A percentile compares a stretch with the other conserved stretches of the same genome.
Evolutionary conservation across 2,113 vertebrate species (phyloP).

Genomic region (Oophaga pumilio): DNA sequence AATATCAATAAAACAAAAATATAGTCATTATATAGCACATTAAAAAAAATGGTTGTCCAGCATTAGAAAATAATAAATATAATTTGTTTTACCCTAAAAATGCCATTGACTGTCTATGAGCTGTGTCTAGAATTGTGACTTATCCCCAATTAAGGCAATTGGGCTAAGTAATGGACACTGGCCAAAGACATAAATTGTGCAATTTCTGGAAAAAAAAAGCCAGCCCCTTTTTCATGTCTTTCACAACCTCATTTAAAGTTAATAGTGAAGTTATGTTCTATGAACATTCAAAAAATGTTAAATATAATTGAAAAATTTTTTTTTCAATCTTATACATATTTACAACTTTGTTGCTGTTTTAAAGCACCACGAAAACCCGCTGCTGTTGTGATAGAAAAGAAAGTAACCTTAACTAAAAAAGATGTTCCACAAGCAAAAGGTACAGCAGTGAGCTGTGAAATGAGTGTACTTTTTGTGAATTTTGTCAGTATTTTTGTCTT

Average conservation of each 20-base stretch:
- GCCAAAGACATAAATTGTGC: neutral
- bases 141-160: neutral
- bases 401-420: slow-evolving; percentile 46
- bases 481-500: neutral
- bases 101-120: neutral
- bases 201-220: neutral
- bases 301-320: no score
- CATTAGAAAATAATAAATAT: neutral
- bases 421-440: slow-evolving; percentile 43
- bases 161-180: neutral
- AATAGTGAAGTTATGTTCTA: no score
- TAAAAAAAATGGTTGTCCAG: neutral
- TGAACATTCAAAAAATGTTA: no score
- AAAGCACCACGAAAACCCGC: slow-evolving; percentile 49
- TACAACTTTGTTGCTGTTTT: slow-evolving; percentile 45
- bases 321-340: neutral
- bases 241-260: neutral
- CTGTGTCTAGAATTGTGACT: neutral
- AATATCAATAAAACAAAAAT: neutral
- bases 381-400: slow-evolving; percentile 39
- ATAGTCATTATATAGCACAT: neutral
- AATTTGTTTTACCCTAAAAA: neutral
- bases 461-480: neutral
- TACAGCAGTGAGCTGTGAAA: slow-evolving; percentile 19
- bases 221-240: neutral